These are phyloP conservation scores for Brienomyrus longianalis DNA, from an alignment of 2,113 vertebrate species.

Conservation along the genomic window DNA sequence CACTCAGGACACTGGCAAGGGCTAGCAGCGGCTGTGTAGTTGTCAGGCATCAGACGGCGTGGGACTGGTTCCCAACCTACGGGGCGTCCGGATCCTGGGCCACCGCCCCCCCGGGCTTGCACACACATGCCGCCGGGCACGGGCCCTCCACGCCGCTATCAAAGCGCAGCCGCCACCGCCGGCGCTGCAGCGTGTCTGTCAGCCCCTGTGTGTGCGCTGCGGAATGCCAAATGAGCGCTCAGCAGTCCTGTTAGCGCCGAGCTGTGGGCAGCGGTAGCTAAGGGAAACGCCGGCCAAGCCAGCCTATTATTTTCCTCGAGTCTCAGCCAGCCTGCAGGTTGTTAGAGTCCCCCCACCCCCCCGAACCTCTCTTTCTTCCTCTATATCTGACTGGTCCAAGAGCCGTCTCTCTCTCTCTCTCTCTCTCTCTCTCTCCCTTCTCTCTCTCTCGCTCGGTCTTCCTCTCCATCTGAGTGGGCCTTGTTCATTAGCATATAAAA, in stretches of 20 bases:
- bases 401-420: not conserved
- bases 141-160: slow-evolving; percentile 1
- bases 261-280: not conserved
- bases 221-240: slow-evolving; percentile 7
- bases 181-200: not conserved
- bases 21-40: not conserved
- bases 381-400: not conserved
- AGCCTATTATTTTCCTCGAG: slow-evolving; percentile 16
- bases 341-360: not conserved
- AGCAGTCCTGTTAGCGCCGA: not conserved
- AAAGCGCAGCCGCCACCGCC: not conserved
- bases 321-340: slow-evolving; percentile 10
- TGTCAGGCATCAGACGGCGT: not conserved
- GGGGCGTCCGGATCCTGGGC: not conserved
- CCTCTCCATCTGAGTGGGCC: slow-evolving; percentile 6
- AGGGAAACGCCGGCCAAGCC: slow-evolving; percentile 4
- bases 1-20: slow-evolving; percentile 5
- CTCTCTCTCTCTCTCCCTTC: not conserved
- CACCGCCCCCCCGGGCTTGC: not conserved
- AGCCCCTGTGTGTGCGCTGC: not conserved
- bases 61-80: not conserved
- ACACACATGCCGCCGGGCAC: slow-evolving; percentile 19
- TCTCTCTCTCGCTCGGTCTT: not conserved
- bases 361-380: not conserved
- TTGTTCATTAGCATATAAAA: slow-evolving; percentile 19